Base-by-base conservation (phyloP, 2,888 invertebrate species). In the Drosophila histrio region DNA sequence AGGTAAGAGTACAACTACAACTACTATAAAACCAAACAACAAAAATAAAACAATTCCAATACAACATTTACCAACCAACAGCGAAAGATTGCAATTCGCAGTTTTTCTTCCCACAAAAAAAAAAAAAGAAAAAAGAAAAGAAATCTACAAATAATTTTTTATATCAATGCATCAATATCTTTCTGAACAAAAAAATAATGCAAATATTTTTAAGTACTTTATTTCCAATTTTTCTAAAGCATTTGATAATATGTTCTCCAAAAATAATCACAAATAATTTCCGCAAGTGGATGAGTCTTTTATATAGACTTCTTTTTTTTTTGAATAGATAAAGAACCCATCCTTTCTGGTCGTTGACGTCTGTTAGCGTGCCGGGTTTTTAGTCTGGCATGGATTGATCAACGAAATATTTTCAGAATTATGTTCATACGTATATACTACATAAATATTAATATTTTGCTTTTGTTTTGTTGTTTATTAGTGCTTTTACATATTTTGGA, bases 1-100 rank as follows among this genome's bases (percentile, higher is more conserved):
- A 92, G 92, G 92, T 92, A 92, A 92, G 92, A 90, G 87, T 80
- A 79, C 80, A 88, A 89, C 41, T 72, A 83, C 74, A 47, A 57
- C 56, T 79, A 87, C 79, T 73, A 78, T 53, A 66, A 63, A 67
- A 63, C 58, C 52, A 65, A 65, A 49, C 60, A 38, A 80, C 66
- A 50, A 72, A 72, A 76, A 56, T 63, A 46, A 47, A 62, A 64
- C 38, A 64, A 64, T 50, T 49, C 39, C 39, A 70, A 60, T 44
- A 65, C 19, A 34, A 61, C 44, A 44, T 49, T 60, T 61, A 72
- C 61, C 44, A 69, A 63, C 39, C 30, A 65, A 61, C 36, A 57
- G 50, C 17, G 50, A 72, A 53, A 59, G 44, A 56, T 81, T 78
- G 72, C 57, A 41, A 24, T 52, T 52, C 19, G 73, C 63, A 71